These are phyloP conservation scores for Phengaris alcon DNA, from an alignment of 2,888 invertebrate species.

Conservation along the genomic window DNA sequence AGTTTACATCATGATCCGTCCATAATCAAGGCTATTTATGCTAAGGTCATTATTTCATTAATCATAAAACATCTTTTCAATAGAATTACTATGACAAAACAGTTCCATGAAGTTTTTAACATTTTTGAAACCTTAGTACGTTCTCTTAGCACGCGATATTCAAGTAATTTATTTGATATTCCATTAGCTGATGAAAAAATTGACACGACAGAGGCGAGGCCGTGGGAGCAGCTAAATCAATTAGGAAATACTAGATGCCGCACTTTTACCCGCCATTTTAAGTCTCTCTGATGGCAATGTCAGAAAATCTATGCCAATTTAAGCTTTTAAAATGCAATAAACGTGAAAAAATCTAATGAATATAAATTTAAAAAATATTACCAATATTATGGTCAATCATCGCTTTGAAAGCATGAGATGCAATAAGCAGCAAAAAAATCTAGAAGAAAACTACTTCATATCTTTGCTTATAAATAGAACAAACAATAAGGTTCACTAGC, in stretches of 20 bases:
- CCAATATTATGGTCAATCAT: too few species aligned
- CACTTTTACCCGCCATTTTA: neutral
- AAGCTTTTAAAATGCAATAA: neutral
- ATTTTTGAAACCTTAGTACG: neutral
- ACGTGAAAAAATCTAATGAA: too few species aligned
- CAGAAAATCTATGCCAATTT: neutral
- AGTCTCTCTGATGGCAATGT: neutral
- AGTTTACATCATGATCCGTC: too few species aligned
- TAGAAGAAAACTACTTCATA: neutral
- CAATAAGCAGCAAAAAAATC: neutral
- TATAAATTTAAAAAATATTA: too few species aligned
- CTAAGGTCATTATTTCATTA: neutral
- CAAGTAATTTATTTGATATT: slow-evolving; percentile 19
- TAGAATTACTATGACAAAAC: neutral
- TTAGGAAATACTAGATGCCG: slow-evolving; percentile 5
- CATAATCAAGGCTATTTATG: neutral
- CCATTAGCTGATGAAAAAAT: slow-evolving; percentile 26
- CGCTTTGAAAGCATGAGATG: too few species aligned
- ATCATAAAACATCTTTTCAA: neutral
- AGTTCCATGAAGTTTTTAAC: slow-evolving; percentile 5
- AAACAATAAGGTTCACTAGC: slow-evolving; percentile 6
- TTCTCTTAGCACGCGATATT: slow-evolving; percentile 5
- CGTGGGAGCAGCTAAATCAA: slow-evolving; percentile 19
- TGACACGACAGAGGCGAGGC: slow-evolving; percentile 24
- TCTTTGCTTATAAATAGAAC: slow-evolving; percentile 1